Evolutionary conservation across 2,113 vertebrate species (phyloP).

Genomic region (Pampusana beccarii): DNA sequence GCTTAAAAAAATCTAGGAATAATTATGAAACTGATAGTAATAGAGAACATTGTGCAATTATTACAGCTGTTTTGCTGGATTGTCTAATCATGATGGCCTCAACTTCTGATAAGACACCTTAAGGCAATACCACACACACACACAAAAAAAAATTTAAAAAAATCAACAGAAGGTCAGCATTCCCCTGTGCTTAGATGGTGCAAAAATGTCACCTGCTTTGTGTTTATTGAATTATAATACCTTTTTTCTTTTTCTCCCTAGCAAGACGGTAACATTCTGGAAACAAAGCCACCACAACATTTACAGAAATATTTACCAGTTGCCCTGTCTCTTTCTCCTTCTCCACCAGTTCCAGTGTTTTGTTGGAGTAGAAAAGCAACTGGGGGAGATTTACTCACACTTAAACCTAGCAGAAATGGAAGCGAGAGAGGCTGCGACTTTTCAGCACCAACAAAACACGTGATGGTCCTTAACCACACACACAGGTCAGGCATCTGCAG

Average conservation of each 20-base stretch:
- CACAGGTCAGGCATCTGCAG: not conserved
- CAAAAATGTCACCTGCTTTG: not conserved
- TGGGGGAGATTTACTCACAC: not conserved
- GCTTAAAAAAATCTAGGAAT: conserved; percentile 12
- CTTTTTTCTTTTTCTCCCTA: not conserved
- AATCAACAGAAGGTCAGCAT: not conserved
- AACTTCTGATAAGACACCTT: conserved; percentile 7
- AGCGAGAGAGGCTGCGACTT: not conserved
- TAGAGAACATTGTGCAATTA: conserved; percentile 14
- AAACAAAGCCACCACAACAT: not conserved
- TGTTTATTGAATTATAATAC: not conserved
- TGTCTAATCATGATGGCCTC: not conserved
- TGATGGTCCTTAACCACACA: not conserved
- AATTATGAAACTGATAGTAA: conserved; percentile 19
- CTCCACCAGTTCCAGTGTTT: not conserved
- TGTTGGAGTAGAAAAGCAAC: not conserved
- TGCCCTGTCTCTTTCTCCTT: not conserved
- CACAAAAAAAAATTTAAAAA: not conserved
- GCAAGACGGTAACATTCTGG: not conserved
- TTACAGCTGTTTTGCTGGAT: conserved; percentile 31
- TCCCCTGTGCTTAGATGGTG: not conserved
- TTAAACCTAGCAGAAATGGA: not conserved
- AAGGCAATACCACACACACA: not conserved
- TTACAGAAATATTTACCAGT: not conserved
- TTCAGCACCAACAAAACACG: not conserved